Conservation (phyloP, 2,113 vertebrate species). For the Rhineura floridana region DNA sequence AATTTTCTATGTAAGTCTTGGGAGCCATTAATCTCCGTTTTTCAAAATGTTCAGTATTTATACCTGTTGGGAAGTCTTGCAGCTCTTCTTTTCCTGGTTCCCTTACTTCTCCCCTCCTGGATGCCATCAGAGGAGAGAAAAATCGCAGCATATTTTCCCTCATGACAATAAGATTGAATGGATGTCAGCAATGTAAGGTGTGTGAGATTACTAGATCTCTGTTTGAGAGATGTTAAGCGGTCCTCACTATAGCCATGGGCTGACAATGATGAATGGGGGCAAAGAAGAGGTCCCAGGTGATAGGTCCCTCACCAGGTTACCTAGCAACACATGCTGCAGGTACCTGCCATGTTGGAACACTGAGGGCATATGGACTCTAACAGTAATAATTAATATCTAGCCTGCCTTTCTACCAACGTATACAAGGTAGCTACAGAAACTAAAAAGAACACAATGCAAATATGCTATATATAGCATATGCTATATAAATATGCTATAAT, state of each 20-base stretch:
- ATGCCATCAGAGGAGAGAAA: not conserved
- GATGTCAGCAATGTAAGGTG: not conserved
- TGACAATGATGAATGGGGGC: not conserved
- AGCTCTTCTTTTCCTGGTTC: not conserved
- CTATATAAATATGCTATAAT: too few relatives aligned
- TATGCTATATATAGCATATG: too few relatives aligned
- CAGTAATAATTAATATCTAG: not conserved
- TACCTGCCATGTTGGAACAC: too few relatives aligned
- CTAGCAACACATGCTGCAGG: not conserved
- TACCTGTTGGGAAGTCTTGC: not conserved
- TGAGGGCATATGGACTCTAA: not conserved
- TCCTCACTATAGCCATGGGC: not conserved
- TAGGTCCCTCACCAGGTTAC: not conserved
- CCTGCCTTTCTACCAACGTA: not conserved
- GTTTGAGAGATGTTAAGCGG: not conserved
- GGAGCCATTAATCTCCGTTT: not conserved
- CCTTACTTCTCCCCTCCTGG: not conserved
- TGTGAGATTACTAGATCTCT: not conserved
- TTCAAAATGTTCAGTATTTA: conserved; percentile 3
- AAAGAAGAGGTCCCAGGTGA: not conserved
- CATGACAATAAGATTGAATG: not conserved
- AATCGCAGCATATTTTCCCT: not conserved
- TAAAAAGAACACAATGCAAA: not conserved
- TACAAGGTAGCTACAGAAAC: not conserved
- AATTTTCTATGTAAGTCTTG: not conserved